A percentile compares a stretch with the other conserved stretches of the same genome.
These are phyloP conservation scores for Acestrorhynchus altus DNA, from an alignment of 2,797 vertebrate species.

Conservation along the genomic window DNA sequence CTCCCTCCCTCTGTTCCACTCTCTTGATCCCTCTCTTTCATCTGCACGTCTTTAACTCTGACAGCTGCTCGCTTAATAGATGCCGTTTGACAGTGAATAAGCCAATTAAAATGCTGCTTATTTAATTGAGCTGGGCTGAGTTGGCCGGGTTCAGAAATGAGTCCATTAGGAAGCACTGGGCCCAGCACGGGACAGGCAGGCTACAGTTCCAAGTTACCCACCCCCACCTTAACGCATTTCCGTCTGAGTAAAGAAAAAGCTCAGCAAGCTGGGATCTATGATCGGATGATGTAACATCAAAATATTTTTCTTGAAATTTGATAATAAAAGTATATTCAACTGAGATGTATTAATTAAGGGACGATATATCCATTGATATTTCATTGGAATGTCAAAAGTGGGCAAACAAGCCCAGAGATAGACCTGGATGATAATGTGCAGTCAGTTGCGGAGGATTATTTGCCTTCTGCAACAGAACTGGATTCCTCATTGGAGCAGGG, in stretches of 20 bases:
- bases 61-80: constrained; percentile 63
- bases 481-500: too few species aligned
- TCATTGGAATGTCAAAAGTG: too few species aligned
- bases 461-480: too few species aligned
- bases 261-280: neutral
- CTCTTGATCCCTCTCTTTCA: neutral
- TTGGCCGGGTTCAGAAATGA: constrained; percentile 56
- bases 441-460: too few species aligned
- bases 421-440: too few species aligned
- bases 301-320: too few species aligned
- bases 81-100: constrained; percentile 64
- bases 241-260: constrained; percentile 11
- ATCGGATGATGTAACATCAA: too few species aligned
- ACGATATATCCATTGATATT: too few species aligned
- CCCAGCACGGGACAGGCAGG: constrained; percentile 20
- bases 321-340: too few species aligned
- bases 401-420: too few species aligned
- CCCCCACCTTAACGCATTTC: neutral
- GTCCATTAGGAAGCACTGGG: constrained; percentile 57
- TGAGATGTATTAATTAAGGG: too few species aligned
- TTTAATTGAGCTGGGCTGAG: constrained; percentile 61
- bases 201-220: constrained; percentile 21
- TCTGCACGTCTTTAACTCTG: constrained; percentile 48
- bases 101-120: constrained; percentile 64
- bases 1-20: constrained; percentile 18